These are phyloP conservation scores for Alsophila aescularia DNA, from an alignment of 2,888 invertebrate genomes.

Conservation along the genomic window DNA sequence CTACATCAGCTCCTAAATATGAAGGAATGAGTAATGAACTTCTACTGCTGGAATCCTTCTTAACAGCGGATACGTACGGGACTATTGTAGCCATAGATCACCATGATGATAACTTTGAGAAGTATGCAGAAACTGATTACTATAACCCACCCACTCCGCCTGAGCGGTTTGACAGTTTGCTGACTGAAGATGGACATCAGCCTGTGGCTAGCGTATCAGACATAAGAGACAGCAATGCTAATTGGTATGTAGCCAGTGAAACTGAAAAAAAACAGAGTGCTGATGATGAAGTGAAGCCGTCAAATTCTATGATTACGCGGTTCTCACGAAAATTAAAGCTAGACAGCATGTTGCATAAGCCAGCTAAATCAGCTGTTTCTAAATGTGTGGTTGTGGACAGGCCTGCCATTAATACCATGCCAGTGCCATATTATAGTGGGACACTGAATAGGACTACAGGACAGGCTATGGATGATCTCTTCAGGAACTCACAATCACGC, in stretches of 20 bases:
- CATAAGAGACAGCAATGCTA: conserved; percentile 69
- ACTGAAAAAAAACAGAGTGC: conserved; percentile 39
- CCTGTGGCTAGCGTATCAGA: conserved; percentile 6
- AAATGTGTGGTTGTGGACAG: conserved; percentile 72
- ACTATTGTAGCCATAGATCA: conserved; percentile 79
- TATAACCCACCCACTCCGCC: conserved; percentile 86
- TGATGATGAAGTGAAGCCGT: conserved; percentile 54
- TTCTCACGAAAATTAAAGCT: conserved; percentile 78
- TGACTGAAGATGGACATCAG: conserved; percentile 51
- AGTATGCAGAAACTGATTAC: conserved; percentile 70
- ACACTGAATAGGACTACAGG: conserved; percentile 84
- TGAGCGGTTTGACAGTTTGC: conserved; percentile 85
- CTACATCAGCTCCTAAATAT: conserved; percentile 52
- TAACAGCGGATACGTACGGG: conserved; percentile 88
- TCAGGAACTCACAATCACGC: conserved; percentile 90
- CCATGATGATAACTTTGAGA: conserved; percentile 63
- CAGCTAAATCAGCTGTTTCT: conserved; percentile 47
- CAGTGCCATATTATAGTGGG: conserved; percentile 84
- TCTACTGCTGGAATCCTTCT: conserved; percentile 86
- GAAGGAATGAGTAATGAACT: conserved; percentile 85
- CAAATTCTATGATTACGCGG: conserved; percentile 66
- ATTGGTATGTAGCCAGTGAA: conserved; percentile 66
- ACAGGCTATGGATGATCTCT: conserved; percentile 86
- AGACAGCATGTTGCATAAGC: conserved; percentile 73
- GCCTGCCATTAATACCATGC: conserved; percentile 77